Evolutionary conservation across 2,888 invertebrate species (phyloP), one percentile per base, ranked within the genome.

Genomic region (Epirrhoe tristata): DNA sequence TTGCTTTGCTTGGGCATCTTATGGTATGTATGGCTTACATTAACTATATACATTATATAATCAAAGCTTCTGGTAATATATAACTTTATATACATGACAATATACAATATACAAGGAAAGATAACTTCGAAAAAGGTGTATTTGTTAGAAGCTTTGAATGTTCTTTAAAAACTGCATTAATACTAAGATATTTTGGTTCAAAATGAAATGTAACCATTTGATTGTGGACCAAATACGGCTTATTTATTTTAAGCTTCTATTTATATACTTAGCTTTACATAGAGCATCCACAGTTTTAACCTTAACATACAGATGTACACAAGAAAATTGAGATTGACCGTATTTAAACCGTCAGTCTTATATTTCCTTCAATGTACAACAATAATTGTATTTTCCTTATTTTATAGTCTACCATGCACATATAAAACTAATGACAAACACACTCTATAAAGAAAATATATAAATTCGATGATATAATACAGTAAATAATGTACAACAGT

Each of bases 381-480:
- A 76, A 80, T 78, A 77, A 66, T 71, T 85, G 84, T 83, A 81
- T 77, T 81, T 83, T 80, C 79, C 81, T 77, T 83, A 81, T 80
- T 80, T 48, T 84, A 77, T 85, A 83, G 87, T 87, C 88, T 88
- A 92, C 90, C 93, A 93, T 93, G 94, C 93, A 94, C 93, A 94
- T 93, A 91, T 91, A 90, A 90, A 85, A 88, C 87, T 83, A 88
- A 90, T 88, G 92, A 91, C 93, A 92, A 92, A 92, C 93, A 94
- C 93, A 94, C 93, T 93, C 93, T 87, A 81, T 77, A 78, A 74
- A 75, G 74, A 74, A 69, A 75, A 81, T 43, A 82, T 75, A 58
- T 54, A 63, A 63, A 63, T 63, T 67, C 57, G 46, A 39, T 59
- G 43, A 66, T 64, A 58, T 65, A 56, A 66, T 67, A 69, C 69